Conservation (phyloP, 2,888 invertebrate species). For the Drosophila eohydei region DNA sequence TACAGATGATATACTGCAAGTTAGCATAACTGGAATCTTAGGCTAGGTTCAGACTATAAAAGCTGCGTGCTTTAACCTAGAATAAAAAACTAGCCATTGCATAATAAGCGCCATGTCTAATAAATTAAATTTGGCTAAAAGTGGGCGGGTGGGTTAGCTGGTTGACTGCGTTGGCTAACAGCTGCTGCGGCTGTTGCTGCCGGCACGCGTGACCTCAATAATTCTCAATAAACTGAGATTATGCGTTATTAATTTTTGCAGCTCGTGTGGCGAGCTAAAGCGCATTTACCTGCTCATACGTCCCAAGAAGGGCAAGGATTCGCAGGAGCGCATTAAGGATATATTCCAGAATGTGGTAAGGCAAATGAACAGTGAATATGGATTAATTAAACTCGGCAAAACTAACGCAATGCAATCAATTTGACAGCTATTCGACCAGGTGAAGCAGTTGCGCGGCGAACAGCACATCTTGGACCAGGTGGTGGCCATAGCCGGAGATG, state of each 20-base stretch:
- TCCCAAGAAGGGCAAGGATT: slow-evolving; percentile 92
- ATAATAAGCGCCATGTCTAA: slow-evolving; percentile 4
- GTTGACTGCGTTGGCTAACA: slow-evolving; percentile 22
- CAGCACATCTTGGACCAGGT: slow-evolving; percentile 87
- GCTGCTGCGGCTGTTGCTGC: slow-evolving; percentile 38
- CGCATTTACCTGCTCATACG: slow-evolving; percentile 93
- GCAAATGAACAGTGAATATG: slow-evolving; percentile 39
- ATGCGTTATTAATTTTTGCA: slow-evolving; percentile 81
- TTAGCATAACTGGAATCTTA: neutral
- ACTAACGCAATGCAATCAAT: slow-evolving; percentile 20
- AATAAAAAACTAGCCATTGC: slow-evolving; percentile 2
- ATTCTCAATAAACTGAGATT: slow-evolving; percentile 52
- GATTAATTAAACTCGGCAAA: slow-evolving; percentile 11
- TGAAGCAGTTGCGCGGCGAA: slow-evolving; percentile 88
- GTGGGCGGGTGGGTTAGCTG: slow-evolving; percentile 35
- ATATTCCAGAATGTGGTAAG: slow-evolving; percentile 93
- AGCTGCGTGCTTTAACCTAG: slow-evolving; percentile 1
- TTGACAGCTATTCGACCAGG: slow-evolving; percentile 90
- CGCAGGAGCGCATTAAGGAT: slow-evolving; percentile 91
- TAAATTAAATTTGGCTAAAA: slow-evolving; percentile 2
- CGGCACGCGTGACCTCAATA: slow-evolving; percentile 58
- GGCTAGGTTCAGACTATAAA: neutral
- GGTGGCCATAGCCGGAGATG: slow-evolving; percentile 90
- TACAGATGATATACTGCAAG: neutral
- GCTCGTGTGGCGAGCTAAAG: slow-evolving; percentile 90